Evolutionary conservation across 2,113 vertebrate genomes (phyloP), one percentile per base, ranked within the genome.

Genomic region (Tupaia tana): DNA sequence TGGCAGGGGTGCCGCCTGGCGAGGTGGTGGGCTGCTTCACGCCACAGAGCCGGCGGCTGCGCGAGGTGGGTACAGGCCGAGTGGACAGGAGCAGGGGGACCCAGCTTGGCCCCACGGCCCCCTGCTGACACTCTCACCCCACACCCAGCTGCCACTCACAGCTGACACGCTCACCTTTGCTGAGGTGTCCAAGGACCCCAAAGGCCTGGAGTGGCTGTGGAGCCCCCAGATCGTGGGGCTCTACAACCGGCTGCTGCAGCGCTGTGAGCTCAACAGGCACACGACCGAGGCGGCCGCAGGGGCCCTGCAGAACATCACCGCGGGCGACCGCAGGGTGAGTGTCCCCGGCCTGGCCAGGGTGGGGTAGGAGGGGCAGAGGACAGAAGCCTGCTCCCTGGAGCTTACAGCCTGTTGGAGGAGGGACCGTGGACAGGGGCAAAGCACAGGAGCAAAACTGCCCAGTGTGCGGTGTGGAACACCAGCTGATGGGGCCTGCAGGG

Each of bases 201-300:
- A 99, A 90, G 99, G 99, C 29, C 98, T 99, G 4, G 99, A 99
- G 98, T 99, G 99, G 99, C 98, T 99, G 78, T 99, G 99, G 99
- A 99, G 99, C 97, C 99, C 99, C 0, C 98, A 99, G 95, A 99
- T 99, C 0, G 98, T 99, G 93, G 98, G 95, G 16, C 96, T 99
- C 43, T 99, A 99, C 97, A 99, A 99, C 96, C 95, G 96, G 9
- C 98, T 99, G 81, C 98, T 99, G 89, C 99, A 99, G 97, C 98
- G 98, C 97, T 99, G 98, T 0, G 98, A 99, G 82, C 97, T 98
- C 86, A 99, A 99, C 97, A 96, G 98, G 34, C 98, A 99, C 93
- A 99, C 99, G 0, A 99, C 99, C 0, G 99, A 99, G 95, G 99
- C 99, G 0, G 99, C 99, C 0, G 97, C 99, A 0, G 99, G 99